Base-by-base conservation (phyloP, 2,113 vertebrate species). In the Phaethon lepturus region DNA sequence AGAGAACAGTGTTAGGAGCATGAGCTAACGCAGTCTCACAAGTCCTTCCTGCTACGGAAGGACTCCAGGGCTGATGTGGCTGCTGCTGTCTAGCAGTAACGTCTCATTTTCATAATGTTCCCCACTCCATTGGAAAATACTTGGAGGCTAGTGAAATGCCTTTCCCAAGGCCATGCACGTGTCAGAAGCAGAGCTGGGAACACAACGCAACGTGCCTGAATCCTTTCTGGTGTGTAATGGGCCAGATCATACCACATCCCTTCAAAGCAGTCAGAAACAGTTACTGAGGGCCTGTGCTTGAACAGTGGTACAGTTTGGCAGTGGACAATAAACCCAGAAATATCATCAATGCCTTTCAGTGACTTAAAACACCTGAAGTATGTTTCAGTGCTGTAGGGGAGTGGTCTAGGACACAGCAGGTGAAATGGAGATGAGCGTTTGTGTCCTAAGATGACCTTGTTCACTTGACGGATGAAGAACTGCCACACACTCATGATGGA, bases 341-440 rank as follows among this genome's bases (percentile, higher is more conserved):
- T 5, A 82, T 6, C 72, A 53, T 7, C 45, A 26, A 17, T 5
- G 40, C 95, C 72, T 66, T 52, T 38, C 66, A 56, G 18, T 4
- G 5, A 10, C 87, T 59, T 11, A 4, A 10, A 55, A 42, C 79
- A 33, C 14, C 88, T 47, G 44, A 14, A 60, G 79, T 64, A 74
- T 4, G 18, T 45, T 45, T 69, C 49, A 28, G 81, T 0, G 1
- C 29, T 8, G 2, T 4, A 50, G 60, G 68, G 72, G 53, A 73
- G 42, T 6, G 35, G 31, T 26, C 82, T 19, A 59, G 91, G 86
- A 75, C 82, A 47, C 59, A 58, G 94, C 31, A 1, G 75, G 80
- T 87, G 96, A 68, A 72, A 94, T 94, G 94, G 79, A 92, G 60
- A 94, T 93, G 97, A 94, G 52, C 13, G 1, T 17, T 80, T 16